Conservation (phyloP, 35 echinoderm and acorn worm genomes). For the Apostichopus californicus region DNA sequence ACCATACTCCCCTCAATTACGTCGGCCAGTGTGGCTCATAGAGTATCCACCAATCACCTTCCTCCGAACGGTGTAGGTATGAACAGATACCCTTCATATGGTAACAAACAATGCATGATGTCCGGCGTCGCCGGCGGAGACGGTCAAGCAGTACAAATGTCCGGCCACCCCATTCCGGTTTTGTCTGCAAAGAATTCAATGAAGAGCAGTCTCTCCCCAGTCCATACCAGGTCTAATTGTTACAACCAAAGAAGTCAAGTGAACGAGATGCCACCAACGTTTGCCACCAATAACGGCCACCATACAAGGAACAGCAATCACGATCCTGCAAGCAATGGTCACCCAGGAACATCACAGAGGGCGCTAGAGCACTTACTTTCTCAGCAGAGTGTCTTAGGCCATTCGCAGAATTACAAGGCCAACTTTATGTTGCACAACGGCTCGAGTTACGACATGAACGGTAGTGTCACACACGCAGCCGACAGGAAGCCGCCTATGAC, state of each 20-base stretch:
- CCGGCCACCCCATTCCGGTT: not conserved
- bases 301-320: not conserved
- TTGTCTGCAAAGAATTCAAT: not conserved
- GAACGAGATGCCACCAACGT: not conserved
- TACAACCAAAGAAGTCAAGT: constrained; percentile 23
- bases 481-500: constrained; percentile 39
- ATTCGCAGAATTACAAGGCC: constrained; percentile 37
- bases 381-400: constrained; percentile 43
- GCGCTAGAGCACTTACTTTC: constrained; percentile 51
- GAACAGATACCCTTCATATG: constrained; percentile 17
- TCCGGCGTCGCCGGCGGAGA: constrained; percentile 11
- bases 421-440: constrained; percentile 43
- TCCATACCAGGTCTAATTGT: constrained; percentile 4
- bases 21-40: not conserved
- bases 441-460: constrained; percentile 29
- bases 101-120: constrained; percentile 35
- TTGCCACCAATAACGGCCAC: not conserved
- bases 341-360: constrained; percentile 31
- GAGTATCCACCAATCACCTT: not conserved
- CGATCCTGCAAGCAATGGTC: not conserved
- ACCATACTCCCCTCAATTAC: constrained; percentile 29
- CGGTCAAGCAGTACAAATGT: not conserved
- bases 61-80: not conserved
- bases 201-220: constrained; percentile 2
- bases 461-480: not conserved